Evolutionary conservation across 2,797 vertebrate species (phyloP).

Genomic region (Philypnodon macrostomus): DNA sequence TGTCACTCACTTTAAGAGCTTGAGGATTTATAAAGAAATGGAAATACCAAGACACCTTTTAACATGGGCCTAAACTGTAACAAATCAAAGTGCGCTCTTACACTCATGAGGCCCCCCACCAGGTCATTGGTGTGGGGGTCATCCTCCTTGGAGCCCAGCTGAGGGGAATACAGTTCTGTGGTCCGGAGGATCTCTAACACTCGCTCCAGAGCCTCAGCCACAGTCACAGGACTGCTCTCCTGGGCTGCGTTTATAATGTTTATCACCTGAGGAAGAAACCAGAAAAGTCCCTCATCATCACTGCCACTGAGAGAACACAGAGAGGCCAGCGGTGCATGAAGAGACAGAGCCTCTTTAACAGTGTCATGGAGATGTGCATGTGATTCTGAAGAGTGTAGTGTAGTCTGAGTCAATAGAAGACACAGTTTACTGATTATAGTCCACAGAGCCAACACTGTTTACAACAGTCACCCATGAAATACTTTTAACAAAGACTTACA

Average conservation of each 20-base stretch:
- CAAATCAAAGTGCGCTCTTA: constrained; percentile 33
- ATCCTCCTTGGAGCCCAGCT: constrained; percentile 90
- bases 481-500: neutral
- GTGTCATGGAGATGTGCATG: constrained; percentile 32
- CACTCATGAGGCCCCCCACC: constrained; percentile 89
- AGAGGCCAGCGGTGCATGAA: constrained; percentile 6
- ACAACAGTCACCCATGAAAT: neutral
- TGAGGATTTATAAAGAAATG: too few species aligned
- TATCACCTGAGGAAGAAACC: constrained; percentile 81
- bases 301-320: constrained; percentile 10
- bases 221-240: constrained; percentile 90
- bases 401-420: constrained; percentile 14
- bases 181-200: constrained; percentile 93
- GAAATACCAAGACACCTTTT: too few species aligned
- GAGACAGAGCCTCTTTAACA: constrained; percentile 27
- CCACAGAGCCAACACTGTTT: neutral
- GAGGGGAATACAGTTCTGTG: constrained; percentile 93
- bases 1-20: too few species aligned
- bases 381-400: constrained; percentile 22
- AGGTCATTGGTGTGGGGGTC: constrained; percentile 94
- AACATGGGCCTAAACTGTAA: too few species aligned
- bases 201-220: constrained; percentile 90
- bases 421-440: constrained; percentile 2
- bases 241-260: constrained; percentile 95
- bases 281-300: neutral